A percentile compares a stretch with the other conserved stretches of the same genome.
phyloP scores from a whole-genome alignment of 2,888 invertebrate species.

The Bimastos eiseni region DNA sequence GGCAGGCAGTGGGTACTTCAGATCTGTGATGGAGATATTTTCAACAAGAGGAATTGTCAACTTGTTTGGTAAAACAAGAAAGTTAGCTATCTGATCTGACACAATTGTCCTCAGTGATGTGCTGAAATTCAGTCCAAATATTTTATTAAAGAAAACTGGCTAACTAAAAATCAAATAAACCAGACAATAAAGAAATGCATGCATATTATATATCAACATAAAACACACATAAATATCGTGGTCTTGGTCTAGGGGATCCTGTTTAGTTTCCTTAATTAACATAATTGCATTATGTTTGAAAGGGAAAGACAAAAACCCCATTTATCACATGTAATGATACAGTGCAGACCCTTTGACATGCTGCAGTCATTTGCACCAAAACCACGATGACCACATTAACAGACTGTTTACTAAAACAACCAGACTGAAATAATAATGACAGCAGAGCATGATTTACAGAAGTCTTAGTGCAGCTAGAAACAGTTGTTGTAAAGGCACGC shows the following conservation, averaged over 20 bases:
- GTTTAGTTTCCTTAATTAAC: neutral
- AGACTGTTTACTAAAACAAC: too few relatives aligned
- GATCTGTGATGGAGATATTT: conserved; percentile 76
- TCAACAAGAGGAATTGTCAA: conserved; percentile 85
- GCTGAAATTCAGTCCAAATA: conserved; percentile 64
- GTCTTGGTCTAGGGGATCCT: neutral
- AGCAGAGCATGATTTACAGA: too few relatives aligned
- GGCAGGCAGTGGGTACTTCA: conserved; percentile 89
- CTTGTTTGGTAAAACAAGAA: conserved; percentile 96
- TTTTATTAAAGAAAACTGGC: neutral
- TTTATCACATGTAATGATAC: neutral
- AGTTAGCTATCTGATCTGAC: conserved; percentile 83
- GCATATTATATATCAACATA: neutral
- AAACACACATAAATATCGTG: neutral
- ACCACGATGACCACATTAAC: too few relatives aligned
- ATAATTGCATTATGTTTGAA: neutral
- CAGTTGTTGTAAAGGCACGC: too few relatives aligned
- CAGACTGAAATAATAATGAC: too few relatives aligned
- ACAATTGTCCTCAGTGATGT: conserved; percentile 85
- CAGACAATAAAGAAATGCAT: neutral
- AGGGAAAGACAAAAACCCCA: neutral
- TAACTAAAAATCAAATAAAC: neutral
- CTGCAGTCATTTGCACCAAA: too few relatives aligned
- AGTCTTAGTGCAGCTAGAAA: too few relatives aligned
- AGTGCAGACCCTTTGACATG: too few relatives aligned